Conservation (phyloP, 2,113 vertebrate species). For the Dissostichus mawsoni region DNA sequence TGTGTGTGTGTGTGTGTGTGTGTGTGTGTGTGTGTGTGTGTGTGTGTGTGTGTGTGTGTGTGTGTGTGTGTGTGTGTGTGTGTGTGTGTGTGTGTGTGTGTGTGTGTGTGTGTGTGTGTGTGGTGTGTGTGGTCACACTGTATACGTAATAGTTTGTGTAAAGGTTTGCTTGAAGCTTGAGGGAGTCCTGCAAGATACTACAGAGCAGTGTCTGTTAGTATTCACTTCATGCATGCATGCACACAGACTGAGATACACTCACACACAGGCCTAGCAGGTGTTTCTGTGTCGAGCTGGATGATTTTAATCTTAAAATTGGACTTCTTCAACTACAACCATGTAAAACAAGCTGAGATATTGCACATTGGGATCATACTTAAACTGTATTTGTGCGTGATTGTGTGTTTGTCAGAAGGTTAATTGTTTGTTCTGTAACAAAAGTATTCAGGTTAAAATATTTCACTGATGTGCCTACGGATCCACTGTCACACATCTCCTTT, state of each 20-base stretch:
- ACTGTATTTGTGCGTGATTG: background rate
- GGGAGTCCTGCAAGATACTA: slow-evolving; percentile 20
- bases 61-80: too few relatives aligned
- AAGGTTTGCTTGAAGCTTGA: slow-evolving; percentile 11
- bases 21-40: background rate
- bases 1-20: background rate
- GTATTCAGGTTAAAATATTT: background rate
- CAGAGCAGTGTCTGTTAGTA: slow-evolving; percentile 26
- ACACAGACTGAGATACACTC: background rate
- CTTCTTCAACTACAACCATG: background rate
- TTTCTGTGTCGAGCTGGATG: slow-evolving; percentile 19
- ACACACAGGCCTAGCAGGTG: slow-evolving; percentile 27
- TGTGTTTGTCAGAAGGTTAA: background rate
- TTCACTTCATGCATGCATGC: slow-evolving; percentile 19
- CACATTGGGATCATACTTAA: background rate
- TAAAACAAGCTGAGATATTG: background rate
- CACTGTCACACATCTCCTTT: background rate
- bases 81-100: too few relatives aligned
- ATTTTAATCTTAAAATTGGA: background rate
- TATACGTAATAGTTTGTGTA: background rate
- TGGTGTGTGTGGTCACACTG: background rate
- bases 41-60: background rate
- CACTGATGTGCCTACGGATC: background rate
- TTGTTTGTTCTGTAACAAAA: background rate
- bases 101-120: too few relatives aligned